Base-by-base conservation (phyloP, 2,888 invertebrate species). In the Caenorhabditis becei region DNA sequence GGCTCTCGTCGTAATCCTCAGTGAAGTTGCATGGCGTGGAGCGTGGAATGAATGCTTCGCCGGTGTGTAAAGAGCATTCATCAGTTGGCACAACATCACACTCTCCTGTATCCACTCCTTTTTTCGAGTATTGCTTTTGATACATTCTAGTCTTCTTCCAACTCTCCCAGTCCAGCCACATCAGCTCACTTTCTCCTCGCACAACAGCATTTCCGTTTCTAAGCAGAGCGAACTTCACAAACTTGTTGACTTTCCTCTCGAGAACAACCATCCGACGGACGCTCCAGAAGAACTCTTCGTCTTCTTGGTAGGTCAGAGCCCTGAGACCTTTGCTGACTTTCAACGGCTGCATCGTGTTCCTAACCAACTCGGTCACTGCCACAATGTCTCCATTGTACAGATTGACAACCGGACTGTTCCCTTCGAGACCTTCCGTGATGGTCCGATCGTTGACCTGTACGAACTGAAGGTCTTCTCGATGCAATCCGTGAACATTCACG, bases 391-490 rank as follows among this genome's bases (percentile, higher is more conserved):
- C 63, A 10, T 51, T 32, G 14, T 20, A 63, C 35, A 63, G n/a
- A 16, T 11, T 51, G 1, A 35, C 63, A 4, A 63, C 20, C n/a
- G 32, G 23, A 53, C 63, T 63, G 23, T 51, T 16, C 5, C 16
- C 1, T 5, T 35, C 51, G 1, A 20, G 16, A n/a, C 51, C 63
- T 5, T 20, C 11, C 5, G 51, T 37, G 32, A 49, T 18, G 2
- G 62, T 62, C 28, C 62, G 7, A 18, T 32, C 20, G n/a, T 62
- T 62, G 32, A 62, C 32, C 32, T 62, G 47, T 7, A 62, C 16
- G n/a, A 32, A 49, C 32, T 32, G 18, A 5, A 62, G 49, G 20
- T 62, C 62, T 49, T 49, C 62, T 18, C 62, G n/a, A 32, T 62
- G 62, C 14, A 10, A 26, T 10, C 62, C 62, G 20, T 62, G 62